These are phyloP conservation scores for Emydura subglobosa DNA, from an alignment of 2,113 vertebrate species.

Conservation along the genomic window DNA sequence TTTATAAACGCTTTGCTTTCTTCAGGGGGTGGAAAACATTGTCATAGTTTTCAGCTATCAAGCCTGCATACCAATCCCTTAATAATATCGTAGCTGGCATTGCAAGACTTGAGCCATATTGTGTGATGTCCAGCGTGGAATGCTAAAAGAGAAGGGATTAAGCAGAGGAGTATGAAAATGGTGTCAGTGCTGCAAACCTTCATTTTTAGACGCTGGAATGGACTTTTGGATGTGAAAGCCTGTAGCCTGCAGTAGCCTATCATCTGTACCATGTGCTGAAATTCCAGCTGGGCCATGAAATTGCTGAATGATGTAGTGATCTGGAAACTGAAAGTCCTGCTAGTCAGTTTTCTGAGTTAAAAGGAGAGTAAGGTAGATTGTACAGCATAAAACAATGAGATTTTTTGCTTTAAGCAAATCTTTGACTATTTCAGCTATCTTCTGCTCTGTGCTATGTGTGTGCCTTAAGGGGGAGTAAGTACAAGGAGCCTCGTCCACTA, in stretches of 20 bases:
- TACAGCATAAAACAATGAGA: background rate
- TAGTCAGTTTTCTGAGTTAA: background rate
- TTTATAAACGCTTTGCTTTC: conserved; percentile 10
- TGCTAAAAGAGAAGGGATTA: conserved; percentile 8
- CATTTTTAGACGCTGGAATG: background rate
- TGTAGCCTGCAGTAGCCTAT: background rate
- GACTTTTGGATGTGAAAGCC: background rate
- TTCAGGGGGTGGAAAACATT: conserved; percentile 6
- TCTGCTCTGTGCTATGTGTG: background rate
- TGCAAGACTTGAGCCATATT: background rate
- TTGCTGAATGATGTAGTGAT: background rate
- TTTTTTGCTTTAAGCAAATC: background rate
- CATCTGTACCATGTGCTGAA: background rate
- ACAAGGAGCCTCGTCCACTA: background rate
- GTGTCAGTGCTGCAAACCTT: background rate
- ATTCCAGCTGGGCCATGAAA: background rate
- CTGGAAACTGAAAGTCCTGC: background rate
- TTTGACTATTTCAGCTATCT: background rate
- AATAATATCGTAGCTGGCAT: background rate
- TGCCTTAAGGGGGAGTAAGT: too few species aligned
- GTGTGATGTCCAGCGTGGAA: background rate
- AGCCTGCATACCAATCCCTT: background rate
- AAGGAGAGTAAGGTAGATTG: background rate
- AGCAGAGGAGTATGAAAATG: conserved; percentile 5
- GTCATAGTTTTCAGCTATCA: background rate